phyloP scores from a whole-genome alignment of 53 echinoderm and acorn worm species.

The Crossaster papposus region DNA sequence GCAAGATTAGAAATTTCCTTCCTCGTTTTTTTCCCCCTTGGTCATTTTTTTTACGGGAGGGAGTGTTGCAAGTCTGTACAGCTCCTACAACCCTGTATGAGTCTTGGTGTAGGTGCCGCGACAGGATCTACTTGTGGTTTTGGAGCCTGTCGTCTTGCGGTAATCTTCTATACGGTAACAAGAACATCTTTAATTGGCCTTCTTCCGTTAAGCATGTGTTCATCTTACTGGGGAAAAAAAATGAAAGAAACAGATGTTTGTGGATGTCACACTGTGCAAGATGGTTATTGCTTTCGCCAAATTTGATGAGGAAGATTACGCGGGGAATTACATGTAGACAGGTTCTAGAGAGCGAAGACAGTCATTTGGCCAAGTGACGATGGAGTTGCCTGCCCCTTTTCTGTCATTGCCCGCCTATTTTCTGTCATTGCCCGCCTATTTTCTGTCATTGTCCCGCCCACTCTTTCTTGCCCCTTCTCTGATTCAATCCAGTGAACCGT shows the following conservation, averaged over 20 bases:
- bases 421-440: too few species aligned
- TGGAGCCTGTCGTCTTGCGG: not conserved
- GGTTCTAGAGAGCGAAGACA: not conserved
- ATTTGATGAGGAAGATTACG: not conserved
- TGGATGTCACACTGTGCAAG: not conserved
- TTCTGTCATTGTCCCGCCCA: not conserved
- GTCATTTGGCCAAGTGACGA: not conserved
- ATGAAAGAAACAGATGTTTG: slow-evolving; percentile 12
- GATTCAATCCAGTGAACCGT: not conserved
- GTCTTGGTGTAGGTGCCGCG: not conserved
- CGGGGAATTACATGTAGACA: not conserved
- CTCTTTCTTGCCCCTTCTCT: not conserved
- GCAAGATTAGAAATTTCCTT: not conserved
- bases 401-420: not conserved
- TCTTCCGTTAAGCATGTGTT: not conserved
- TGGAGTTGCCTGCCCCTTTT: not conserved
- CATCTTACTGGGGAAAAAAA: not conserved
- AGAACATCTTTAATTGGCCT: not conserved
- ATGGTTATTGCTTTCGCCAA: too few species aligned
- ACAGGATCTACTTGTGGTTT: not conserved
- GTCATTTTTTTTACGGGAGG: too few species aligned
- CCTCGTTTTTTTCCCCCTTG: not conserved
- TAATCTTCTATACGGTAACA: not conserved
- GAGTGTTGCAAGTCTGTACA: not conserved
- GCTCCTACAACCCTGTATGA: not conserved